Conservation (phyloP, 2,888 invertebrate species). For the Tenthredo scrophulariae region DNA sequence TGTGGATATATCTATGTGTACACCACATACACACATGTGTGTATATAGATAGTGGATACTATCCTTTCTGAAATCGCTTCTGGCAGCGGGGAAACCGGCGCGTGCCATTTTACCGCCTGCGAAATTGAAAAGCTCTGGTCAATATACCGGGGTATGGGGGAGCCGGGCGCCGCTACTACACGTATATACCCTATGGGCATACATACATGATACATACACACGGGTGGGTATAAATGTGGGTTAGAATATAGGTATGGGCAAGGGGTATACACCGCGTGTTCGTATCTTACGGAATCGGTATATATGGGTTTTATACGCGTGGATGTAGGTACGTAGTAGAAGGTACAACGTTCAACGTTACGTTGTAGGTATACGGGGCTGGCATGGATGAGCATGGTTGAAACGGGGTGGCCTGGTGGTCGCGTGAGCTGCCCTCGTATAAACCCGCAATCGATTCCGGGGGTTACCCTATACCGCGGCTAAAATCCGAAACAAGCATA, state of each 20-base stretch:
- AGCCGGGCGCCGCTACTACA: not conserved
- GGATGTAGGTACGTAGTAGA: not conserved
- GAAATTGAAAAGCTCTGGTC: slow-evolving; percentile 51
- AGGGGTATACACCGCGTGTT: not conserved
- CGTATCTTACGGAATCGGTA: not conserved
- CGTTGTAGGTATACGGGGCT: not conserved
- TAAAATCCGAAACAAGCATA: slow-evolving; percentile 34
- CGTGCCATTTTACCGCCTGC: slow-evolving; percentile 43
- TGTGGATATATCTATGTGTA: not conserved
- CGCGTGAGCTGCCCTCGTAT: slow-evolving; percentile 49
- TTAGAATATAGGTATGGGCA: too few species aligned
- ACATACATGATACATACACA: not conserved
- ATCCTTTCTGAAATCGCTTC: slow-evolving; percentile 26
- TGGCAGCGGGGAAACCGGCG: slow-evolving; percentile 24
- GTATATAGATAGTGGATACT: not conserved
- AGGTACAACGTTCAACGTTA: slow-evolving; percentile 1
- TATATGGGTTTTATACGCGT: not conserved
- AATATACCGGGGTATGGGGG: slow-evolving; percentile 19
- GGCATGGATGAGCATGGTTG: slow-evolving; percentile 22
- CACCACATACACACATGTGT: not conserved
- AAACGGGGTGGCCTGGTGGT: slow-evolving; percentile 39
- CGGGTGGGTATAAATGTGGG: not conserved
- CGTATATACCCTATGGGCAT: not conserved
- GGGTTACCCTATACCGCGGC: slow-evolving; percentile 42
- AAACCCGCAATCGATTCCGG: slow-evolving; percentile 51